phyloP scores from a whole-genome alignment of 2,888 invertebrate genomes.

The Caenorhabditis drosophilae region DNA sequence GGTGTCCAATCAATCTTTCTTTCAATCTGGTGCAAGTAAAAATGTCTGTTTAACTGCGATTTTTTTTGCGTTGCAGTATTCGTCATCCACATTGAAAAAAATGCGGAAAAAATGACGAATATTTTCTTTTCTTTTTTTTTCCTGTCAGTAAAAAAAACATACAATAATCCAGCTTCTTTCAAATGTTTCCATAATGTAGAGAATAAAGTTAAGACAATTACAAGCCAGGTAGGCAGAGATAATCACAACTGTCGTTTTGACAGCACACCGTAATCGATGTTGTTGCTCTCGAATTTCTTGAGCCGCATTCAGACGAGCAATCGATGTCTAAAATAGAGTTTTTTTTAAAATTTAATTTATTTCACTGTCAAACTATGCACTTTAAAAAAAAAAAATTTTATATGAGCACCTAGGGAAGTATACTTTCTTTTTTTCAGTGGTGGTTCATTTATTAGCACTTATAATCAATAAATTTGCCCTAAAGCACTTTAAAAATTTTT shows the following conservation, averaged over 20 bases:
- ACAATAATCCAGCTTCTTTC: conserved; percentile 27
- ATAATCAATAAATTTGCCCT: too few species aligned
- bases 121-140: conserved; percentile 6
- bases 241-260: conserved; percentile 53
- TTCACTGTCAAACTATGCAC: too few species aligned
- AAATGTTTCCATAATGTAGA: conserved; percentile 52
- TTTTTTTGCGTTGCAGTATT: too few species aligned
- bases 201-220: conserved; percentile 51
- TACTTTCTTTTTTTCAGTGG: too few species aligned
- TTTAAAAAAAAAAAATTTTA: too few species aligned
- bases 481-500: background rate
- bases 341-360: background rate
- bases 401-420: too few species aligned
- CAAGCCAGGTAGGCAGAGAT: conserved; percentile 56
- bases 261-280: conserved; percentile 45
- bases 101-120: too few species aligned
- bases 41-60: too few species aligned
- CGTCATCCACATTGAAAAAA: too few species aligned
- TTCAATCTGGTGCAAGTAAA: too few species aligned
- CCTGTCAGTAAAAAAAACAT: conserved; percentile 3
- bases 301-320: conserved; percentile 21
- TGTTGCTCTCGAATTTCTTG: conserved; percentile 47
- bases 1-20: too few species aligned
- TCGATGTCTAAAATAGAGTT: conserved; percentile 28
- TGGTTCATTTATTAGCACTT: too few species aligned